phyloP scores from a whole-genome alignment of 2,113 vertebrate genomes.

The Perca schrenkii region DNA sequence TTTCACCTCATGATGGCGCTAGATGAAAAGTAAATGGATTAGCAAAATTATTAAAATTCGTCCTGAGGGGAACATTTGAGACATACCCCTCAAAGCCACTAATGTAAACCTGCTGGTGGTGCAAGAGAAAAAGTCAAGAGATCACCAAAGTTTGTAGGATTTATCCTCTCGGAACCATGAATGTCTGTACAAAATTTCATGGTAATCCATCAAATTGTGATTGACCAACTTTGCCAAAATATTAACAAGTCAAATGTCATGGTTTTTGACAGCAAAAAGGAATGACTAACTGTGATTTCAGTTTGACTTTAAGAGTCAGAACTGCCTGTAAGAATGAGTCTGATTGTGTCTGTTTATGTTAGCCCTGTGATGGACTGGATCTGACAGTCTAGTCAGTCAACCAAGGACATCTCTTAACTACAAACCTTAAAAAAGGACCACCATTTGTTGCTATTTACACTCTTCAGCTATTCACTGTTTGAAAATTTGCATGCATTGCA shows the following conservation, averaged over 20 bases:
- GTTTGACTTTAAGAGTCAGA: not conserved
- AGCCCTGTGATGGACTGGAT: conserved; percentile 20
- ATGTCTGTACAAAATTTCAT: no score
- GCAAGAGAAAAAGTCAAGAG: not conserved
- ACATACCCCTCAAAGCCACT: not conserved
- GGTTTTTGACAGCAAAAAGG: no score
- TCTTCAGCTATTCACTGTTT: not conserved
- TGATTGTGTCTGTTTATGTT: conserved; percentile 15
- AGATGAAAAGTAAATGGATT: not conserved
- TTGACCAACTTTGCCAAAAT: not conserved
- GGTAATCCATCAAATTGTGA: not conserved
- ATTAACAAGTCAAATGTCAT: not conserved
- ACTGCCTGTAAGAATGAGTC: not conserved
- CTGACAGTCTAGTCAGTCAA: conserved; percentile 32
- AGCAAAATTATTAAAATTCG: not conserved
- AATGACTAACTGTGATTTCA: not conserved
- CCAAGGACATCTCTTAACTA: conserved; percentile 3
- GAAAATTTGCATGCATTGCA: not conserved
- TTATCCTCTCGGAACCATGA: no score
- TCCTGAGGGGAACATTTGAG: not conserved
- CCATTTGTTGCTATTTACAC: not conserved
- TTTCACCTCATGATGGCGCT: no score
- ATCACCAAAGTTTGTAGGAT: not conserved
- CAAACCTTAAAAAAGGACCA: not conserved
- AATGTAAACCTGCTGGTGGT: not conserved